phyloP scores from a whole-genome alignment of 2,888 invertebrate species.

The Calliscelio sp. region DNA sequence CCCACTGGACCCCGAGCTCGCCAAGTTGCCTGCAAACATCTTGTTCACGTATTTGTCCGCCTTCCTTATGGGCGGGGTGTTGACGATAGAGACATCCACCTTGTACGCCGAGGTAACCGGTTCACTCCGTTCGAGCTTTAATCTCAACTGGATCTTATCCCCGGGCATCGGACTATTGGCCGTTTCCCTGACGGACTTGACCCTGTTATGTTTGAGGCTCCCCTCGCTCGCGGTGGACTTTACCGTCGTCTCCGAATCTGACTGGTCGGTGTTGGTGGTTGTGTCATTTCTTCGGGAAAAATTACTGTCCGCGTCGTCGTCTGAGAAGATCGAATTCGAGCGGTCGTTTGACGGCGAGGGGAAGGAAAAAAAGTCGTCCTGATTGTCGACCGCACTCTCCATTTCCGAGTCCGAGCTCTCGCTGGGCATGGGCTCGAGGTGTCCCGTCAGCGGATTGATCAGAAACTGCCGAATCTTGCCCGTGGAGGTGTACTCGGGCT shows the following conservation, averaged over 20 bases:
- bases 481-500: constrained; percentile 87
- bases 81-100: constrained; percentile 92
- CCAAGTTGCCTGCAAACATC: constrained; percentile 85
- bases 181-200: constrained; percentile 83
- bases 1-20: constrained; percentile 77
- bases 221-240: constrained; percentile 88
- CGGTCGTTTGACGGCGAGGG: constrained; percentile 86
- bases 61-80: constrained; percentile 86
- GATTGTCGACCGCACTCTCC: constrained; percentile 84
- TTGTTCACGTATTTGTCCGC: constrained; percentile 86
- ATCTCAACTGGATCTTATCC: constrained; percentile 93
- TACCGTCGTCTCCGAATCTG: constrained; percentile 88
- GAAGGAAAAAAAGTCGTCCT: constrained; percentile 86
- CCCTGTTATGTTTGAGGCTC: constrained; percentile 86
- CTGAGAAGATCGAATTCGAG: constrained; percentile 87
- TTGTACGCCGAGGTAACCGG: constrained; percentile 93
- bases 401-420: constrained; percentile 89
- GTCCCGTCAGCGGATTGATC: constrained; percentile 95
- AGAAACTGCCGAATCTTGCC: constrained; percentile 93
- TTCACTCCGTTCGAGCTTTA: constrained; percentile 94
- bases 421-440: constrained; percentile 92
- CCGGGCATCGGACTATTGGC: constrained; percentile 86
- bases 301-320: constrained; percentile 88
- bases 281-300: constrained; percentile 87
- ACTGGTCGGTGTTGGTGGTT: constrained; percentile 87